phyloP scores from a whole-genome alignment of 2,113 vertebrate species.

The Pimephales promelas region DNA sequence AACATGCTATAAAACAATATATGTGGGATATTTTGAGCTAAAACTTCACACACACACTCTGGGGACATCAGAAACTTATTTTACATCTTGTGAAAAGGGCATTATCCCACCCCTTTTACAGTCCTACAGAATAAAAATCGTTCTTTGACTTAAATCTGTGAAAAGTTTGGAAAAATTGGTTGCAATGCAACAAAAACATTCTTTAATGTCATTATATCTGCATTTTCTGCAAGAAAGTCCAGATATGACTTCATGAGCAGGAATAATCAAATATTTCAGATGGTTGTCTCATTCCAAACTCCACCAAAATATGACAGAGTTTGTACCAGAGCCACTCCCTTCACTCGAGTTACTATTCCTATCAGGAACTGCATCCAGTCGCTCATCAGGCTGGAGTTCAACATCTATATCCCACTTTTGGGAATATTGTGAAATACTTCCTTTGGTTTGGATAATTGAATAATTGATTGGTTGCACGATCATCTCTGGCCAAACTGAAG shows the following conservation, averaged over 20 bases:
- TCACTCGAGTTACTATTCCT: not conserved
- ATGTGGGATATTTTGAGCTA: too few relatives aligned
- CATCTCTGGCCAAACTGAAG: not conserved
- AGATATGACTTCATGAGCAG: not conserved
- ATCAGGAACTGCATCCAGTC: not conserved
- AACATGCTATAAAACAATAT: too few relatives aligned
- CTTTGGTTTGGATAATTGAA: slow-evolving; percentile 2
- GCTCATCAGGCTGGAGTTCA: not conserved
- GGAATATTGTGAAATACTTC: not conserved
- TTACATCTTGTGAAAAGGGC: too few relatives aligned
- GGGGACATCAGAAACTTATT: too few relatives aligned
- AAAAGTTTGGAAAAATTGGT: not conserved
- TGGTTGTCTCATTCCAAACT: not conserved
- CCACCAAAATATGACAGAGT: slow-evolving; percentile 24
- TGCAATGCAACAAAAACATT: not conserved
- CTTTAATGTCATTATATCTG: not conserved
- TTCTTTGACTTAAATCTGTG: not conserved
- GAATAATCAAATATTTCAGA: slow-evolving; percentile 14
- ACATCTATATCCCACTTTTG: slow-evolving; percentile 12
- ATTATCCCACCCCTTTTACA: not conserved
- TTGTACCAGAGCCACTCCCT: not conserved
- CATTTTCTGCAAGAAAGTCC: not conserved
- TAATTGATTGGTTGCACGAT: slow-evolving; percentile 27
- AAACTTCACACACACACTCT: too few relatives aligned
- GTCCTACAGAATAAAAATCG: not conserved